Percentiles rank a stretch among this genome's conserved stretches.
phyloP scores from a whole-genome alignment of 1,140 invertebrate genomes.

The Drosophila hydei region DNA sequence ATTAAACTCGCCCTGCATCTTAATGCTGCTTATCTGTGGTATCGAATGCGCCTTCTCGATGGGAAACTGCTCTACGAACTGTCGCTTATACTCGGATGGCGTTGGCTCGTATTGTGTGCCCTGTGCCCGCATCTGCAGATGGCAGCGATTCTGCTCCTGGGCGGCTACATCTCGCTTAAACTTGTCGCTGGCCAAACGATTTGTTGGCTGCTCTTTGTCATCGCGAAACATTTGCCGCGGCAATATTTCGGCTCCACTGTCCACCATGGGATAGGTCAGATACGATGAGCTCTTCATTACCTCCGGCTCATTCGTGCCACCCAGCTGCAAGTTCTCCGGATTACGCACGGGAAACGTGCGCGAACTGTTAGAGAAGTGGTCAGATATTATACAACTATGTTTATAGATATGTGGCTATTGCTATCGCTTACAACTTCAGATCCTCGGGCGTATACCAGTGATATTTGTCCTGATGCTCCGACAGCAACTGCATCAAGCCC shows the following conservation, averaged over 20 bases:
- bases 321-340: constrained; percentile 67
- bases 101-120: constrained; percentile 48
- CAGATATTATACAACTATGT: neutral
- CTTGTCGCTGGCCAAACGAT: constrained; percentile 50
- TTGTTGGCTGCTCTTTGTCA: constrained; percentile 28
- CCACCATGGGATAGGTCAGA: constrained; percentile 71
- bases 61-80: constrained; percentile 74
- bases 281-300: constrained; percentile 78
- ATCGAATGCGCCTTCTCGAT: constrained; percentile 81
- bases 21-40: constrained; percentile 78
- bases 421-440: constrained; percentile 61
- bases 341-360: constrained; percentile 70
- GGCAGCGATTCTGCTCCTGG: constrained; percentile 65
- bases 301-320: constrained; percentile 9
- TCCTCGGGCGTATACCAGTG: constrained; percentile 77
- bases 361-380: constrained; percentile 43
- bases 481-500: constrained; percentile 76
- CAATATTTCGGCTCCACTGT: constrained; percentile 69
- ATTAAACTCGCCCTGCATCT: constrained; percentile 75
- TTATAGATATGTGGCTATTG: too few species aligned
- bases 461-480: constrained; percentile 81
- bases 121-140: constrained; percentile 62
- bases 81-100: constrained; percentile 75
- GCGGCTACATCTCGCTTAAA: constrained; percentile 67
- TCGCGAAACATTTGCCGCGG: constrained; percentile 69